Conservation (phyloP, 2,113 vertebrate species). For the Notarius lentiginosus region DNA sequence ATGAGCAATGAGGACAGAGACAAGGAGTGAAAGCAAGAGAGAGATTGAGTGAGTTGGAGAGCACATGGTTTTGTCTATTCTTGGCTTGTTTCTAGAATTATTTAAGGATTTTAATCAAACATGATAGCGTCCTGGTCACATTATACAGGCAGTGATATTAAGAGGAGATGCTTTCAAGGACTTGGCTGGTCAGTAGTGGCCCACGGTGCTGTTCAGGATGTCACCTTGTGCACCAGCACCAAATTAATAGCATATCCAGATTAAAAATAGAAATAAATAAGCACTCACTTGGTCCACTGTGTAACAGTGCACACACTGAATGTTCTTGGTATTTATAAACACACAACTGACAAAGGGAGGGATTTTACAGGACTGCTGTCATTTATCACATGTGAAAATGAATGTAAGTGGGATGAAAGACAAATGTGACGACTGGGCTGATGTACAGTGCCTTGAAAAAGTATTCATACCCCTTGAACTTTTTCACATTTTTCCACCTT, state of each 20-base stretch:
- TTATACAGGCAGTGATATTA: constrained; percentile 31
- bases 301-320: neutral
- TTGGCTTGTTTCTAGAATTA: constrained; percentile 37
- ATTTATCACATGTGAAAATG: neutral
- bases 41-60: constrained; percentile 14
- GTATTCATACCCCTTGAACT: no score
- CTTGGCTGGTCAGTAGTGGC: constrained; percentile 1
- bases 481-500: no score
- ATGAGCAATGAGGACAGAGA: neutral
- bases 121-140: neutral
- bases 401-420: neutral
- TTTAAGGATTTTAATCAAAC: constrained; percentile 40
- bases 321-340: neutral
- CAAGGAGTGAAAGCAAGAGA: neutral
- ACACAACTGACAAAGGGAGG: neutral
- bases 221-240: constrained; percentile 14
- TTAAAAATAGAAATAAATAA: constrained; percentile 13
- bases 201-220: neutral
- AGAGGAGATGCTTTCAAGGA: constrained; percentile 31
- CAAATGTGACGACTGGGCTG: neutral
- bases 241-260: neutral
- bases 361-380: neutral
- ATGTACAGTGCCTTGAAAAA: neutral
- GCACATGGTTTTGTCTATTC: constrained; percentile 1
- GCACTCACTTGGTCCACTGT: neutral